These are phyloP conservation scores for Diplogasteroides magnus DNA, from an alignment of 1,140 invertebrate species.

Conservation along the genomic window DNA sequence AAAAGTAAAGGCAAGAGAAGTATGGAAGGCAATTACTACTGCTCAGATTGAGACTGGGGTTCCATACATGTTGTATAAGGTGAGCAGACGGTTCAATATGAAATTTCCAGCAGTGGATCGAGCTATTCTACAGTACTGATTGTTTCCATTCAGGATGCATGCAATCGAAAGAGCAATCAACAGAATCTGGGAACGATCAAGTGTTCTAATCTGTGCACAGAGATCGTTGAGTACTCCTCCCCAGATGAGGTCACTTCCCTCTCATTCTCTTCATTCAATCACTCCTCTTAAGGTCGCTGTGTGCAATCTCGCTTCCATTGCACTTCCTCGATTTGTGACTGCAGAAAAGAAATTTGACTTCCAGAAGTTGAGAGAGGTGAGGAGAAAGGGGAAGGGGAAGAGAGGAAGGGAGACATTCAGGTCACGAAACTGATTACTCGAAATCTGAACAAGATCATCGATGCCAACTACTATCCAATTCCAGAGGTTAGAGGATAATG, in stretches of 20 bases:
- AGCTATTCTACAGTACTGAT: neutral
- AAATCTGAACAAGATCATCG: constrained; percentile 96
- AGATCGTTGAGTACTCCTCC: constrained; percentile 85
- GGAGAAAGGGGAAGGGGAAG: neutral
- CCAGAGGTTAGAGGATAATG: too few relatives aligned
- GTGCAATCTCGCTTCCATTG: constrained; percentile 95
- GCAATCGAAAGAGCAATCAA: constrained; percentile 95
- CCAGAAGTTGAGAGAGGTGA: constrained; percentile 77
- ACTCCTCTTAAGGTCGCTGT: constrained; percentile 68
- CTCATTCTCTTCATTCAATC: too few relatives aligned
- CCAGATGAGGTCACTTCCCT: constrained; percentile 78
- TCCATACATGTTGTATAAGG: constrained; percentile 76
- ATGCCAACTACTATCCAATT: constrained; percentile 92
- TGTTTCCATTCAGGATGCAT: constrained; percentile 67
- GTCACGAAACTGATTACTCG: constrained; percentile 62
- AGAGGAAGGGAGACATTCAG: neutral
- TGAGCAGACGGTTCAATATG: too few relatives aligned
- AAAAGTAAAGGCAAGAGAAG: constrained; percentile 75
- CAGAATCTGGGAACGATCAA: constrained; percentile 97
- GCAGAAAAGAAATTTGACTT: constrained; percentile 76
- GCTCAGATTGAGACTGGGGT: constrained; percentile 96
- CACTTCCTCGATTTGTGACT: constrained; percentile 91
- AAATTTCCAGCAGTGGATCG: neutral
- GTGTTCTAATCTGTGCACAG: constrained; percentile 94
- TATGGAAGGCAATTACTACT: constrained; percentile 91